Base-by-base conservation (phyloP, 2,888 invertebrate genomes). In the Cepaea hortensis region DNA sequence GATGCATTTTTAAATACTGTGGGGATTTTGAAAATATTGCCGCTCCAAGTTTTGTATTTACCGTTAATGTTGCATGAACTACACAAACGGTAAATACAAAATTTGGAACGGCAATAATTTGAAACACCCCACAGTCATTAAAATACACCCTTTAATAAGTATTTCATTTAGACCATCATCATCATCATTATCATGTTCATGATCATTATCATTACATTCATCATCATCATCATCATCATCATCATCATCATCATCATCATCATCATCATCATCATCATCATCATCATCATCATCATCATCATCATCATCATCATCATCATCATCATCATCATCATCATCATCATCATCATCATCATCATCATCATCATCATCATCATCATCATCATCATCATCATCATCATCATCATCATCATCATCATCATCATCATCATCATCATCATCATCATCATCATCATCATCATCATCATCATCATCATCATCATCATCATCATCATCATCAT, bases 181-280 rank as follows among this genome's bases (percentile, higher is more conserved):
- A 35, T 1, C 55, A 55, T 55, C 55, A 55, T 11, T 11, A 55
- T 55, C 11, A 11, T 55, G 55, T 6, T 55, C 15, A 35, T 81
- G 13, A 65, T 65, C 68, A 65, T 46, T 18, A 65, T 23, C 81
- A 65, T 81, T 65, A 81, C 62, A 62, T 6, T 81, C 68, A 62
- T 81, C 68, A 80, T 80, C 80, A 80, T 80, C 80, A 80, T 80
- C 80, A 80, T 80, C 80, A 80, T 80, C 80, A 80, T 80, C 80
- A 75, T 15, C 75, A 35, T 15, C 46, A 75, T 81, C 65, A 81
- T 65, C 68, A 81, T 46, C 46, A 65, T 65, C 81, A 81, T 81
- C 81, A 81, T 81, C 65, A 62, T 81, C 68, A 62, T 81, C 68
- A 80, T 80, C 80, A 80, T 80, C 80, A 80, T 80, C 80, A 80